These are phyloP conservation scores for Campoletis sonorensis DNA, from an alignment of 1,140 invertebrate genomes.

Conservation along the genomic window DNA sequence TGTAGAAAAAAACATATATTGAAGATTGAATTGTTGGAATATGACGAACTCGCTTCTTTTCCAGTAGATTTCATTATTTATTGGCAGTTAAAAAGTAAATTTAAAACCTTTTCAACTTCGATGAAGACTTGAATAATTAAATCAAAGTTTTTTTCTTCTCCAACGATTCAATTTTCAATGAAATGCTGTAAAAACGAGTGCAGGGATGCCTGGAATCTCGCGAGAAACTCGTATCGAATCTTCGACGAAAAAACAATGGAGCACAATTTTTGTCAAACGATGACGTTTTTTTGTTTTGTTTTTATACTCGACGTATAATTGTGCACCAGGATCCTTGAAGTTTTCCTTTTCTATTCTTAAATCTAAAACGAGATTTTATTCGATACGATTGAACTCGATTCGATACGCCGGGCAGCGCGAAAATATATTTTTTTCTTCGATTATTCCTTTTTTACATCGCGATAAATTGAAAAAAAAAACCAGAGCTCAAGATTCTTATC, in stretches of 20 bases:
- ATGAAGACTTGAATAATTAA: too few species aligned
- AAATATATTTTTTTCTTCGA: not conserved
- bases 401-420: not conserved
- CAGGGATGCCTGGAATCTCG: not conserved
- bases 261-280: too few species aligned
- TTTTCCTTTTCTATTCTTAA: not conserved
- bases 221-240: slow-evolving; percentile 15
- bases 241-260: not conserved
- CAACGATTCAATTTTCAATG: too few species aligned
- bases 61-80: too few species aligned
- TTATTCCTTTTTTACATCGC: not conserved
- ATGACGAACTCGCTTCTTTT: too few species aligned
- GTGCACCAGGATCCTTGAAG: not conserved
- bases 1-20: not conserved
- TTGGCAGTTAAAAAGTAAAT: too few species aligned
- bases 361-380: not conserved
- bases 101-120: too few species aligned
- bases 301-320: not conserved
- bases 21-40: too few species aligned
- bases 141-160: too few species aligned
- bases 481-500: too few species aligned
- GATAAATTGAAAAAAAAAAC: slow-evolving; percentile 19
- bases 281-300: too few species aligned
- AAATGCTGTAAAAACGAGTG: not conserved
- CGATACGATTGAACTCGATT: not conserved